A percentile compares a stretch with the other conserved stretches of the same genome.
Conservation (phyloP, 2,888 invertebrate species). For the Calameuta idolon region DNA sequence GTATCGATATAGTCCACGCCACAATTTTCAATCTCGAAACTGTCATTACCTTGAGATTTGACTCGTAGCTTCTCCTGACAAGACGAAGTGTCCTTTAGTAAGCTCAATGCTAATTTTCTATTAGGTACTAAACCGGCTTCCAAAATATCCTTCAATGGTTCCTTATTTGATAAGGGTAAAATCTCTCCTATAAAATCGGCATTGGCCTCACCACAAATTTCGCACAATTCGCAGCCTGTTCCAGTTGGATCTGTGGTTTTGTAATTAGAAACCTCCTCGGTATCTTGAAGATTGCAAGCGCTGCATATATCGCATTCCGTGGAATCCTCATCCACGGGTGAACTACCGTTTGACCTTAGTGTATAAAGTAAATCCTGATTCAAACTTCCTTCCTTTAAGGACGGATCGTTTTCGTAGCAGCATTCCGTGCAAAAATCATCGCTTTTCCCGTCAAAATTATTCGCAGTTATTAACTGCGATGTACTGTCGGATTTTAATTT, state of each 20-base stretch:
- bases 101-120: not conserved
- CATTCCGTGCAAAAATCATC: conserved; percentile 62
- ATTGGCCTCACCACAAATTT: conserved; percentile 60
- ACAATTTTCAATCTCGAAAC: conserved; percentile 57
- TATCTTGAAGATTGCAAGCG: conserved; percentile 53
- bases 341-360: conserved; percentile 54
- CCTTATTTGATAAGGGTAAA: not conserved
- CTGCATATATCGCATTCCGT: conserved; percentile 63
- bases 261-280: conserved; percentile 30
- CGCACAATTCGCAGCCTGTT: conserved; percentile 56
- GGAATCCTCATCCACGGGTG: conserved; percentile 58
- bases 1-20: conserved; percentile 37
- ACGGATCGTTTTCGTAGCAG: conserved; percentile 48
- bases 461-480: conserved; percentile 46
- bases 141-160: not conserved
- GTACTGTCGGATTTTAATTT: conserved; percentile 47
- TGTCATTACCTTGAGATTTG: conserved; percentile 28
- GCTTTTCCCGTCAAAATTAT: conserved; percentile 45
- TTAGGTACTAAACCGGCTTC: not conserved
- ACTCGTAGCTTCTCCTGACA: not conserved
- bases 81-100: conserved; percentile 8
- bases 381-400: conserved; percentile 33
- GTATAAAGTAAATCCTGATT: conserved; percentile 55
- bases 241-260: conserved; percentile 20
- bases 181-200: conserved; percentile 12